Conservation (phyloP, 2,888 invertebrate species). For the Epiblema foenella region DNA sequence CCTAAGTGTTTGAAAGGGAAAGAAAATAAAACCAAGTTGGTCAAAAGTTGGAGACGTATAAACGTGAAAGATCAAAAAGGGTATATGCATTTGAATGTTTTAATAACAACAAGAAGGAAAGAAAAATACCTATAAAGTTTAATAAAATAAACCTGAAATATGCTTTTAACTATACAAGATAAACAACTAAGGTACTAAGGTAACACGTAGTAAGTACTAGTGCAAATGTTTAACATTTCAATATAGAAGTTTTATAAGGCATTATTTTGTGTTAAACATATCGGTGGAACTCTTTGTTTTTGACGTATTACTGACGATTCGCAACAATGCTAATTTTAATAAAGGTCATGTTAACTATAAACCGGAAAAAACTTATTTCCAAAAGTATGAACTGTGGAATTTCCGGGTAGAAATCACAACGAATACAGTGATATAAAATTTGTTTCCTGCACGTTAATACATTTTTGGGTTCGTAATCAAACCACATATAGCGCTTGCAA, state of each 20-base stretch:
- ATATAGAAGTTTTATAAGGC: conserved; percentile 46
- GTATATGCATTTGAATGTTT: no score
- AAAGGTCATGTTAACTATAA: conserved; percentile 15
- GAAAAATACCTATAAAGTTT: no score
- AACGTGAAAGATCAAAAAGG: no score
- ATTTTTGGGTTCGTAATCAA: no score
- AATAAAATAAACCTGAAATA: neutral
- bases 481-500: no score
- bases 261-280: conserved; percentile 45
- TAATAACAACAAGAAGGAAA: no score
- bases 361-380: neutral
- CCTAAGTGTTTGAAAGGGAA: no score
- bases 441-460: neutral
- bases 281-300: conserved; percentile 32
- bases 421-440: neutral
- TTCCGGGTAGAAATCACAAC: neutral
- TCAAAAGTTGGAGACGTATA: no score
- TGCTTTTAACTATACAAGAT: conserved; percentile 25
- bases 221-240: conserved; percentile 45
- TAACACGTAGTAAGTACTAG: conserved; percentile 37
- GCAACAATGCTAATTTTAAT: conserved; percentile 30
- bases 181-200: no score
- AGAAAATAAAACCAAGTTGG: no score
- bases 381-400: neutral
- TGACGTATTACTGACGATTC: conserved; percentile 19